These are phyloP conservation scores for Rhynchopsitta pachyrhyncha DNA, from an alignment of 2,113 vertebrate species.

Conservation along the genomic window DNA sequence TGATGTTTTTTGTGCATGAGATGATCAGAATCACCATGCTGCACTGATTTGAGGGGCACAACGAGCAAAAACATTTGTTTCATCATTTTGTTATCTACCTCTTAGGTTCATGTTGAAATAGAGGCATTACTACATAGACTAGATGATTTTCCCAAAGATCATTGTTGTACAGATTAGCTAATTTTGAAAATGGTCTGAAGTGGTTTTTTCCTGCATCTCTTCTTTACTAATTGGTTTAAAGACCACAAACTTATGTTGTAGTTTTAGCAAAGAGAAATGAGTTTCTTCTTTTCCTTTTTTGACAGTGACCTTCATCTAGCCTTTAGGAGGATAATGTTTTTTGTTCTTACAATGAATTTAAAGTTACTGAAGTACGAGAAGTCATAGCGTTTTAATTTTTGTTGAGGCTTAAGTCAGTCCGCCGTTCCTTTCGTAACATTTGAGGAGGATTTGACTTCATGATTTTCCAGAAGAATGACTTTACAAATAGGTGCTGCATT, in stretches of 20 bases:
- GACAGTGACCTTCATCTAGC: constrained; percentile 85
- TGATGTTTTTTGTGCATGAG: constrained; percentile 84
- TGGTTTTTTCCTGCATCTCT: constrained; percentile 85
- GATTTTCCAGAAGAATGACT: constrained; percentile 74
- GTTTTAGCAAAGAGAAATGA: constrained; percentile 81
- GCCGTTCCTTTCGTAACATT: constrained; percentile 74
- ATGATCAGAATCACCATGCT: constrained; percentile 79
- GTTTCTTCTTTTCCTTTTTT: constrained; percentile 83
- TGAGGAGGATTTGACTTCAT: constrained; percentile 71
- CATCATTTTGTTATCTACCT: constrained; percentile 93
- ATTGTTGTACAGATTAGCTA: constrained; percentile 85
- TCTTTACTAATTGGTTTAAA: constrained; percentile 87
- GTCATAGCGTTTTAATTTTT: constrained; percentile 83
- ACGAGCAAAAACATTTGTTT: constrained; percentile 83
- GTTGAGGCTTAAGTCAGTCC: constrained; percentile 78
- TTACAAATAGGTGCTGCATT: constrained; percentile 84
- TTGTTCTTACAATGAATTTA: constrained; percentile 82
- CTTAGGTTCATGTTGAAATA: constrained; percentile 90
- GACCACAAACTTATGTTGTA: constrained; percentile 82
- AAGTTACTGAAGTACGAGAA: constrained; percentile 77
- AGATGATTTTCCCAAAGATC: constrained; percentile 81
- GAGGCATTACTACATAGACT: constrained; percentile 90
- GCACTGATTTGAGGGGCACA: constrained; percentile 89
- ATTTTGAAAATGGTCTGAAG: constrained; percentile 84
- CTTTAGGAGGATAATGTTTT: constrained; percentile 73